Evolutionary conservation across 1,140 invertebrate species (phyloP).

Genomic region (Lysiphlebus fabarum): DNA sequence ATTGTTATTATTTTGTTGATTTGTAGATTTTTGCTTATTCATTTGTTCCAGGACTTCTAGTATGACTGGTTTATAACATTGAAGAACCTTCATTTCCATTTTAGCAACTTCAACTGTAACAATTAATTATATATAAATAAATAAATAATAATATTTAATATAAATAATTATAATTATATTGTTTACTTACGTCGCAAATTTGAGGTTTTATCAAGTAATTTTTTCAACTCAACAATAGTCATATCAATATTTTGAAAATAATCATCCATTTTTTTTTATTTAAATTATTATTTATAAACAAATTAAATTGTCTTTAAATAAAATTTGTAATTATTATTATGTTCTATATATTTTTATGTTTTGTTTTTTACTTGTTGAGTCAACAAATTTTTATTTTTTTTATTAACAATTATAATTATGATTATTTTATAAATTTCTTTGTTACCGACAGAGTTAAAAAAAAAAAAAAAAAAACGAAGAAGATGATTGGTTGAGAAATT

Average conservation of each 20-base stretch:
- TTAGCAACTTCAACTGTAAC: not conserved
- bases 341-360: no score
- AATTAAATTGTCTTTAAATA: not conserved
- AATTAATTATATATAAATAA: not conserved
- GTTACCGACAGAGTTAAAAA: not conserved
- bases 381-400: no score
- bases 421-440: not conserved
- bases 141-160: no score
- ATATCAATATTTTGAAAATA: not conserved
- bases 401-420: no score
- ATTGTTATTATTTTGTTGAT: no score
- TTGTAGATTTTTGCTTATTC: not conserved
- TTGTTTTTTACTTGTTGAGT: no score
- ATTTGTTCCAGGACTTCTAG: not conserved
- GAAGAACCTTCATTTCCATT: not conserved
- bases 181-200: not conserved
- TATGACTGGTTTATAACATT: not conserved
- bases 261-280: not conserved
- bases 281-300: not conserved
- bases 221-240: not conserved
- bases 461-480: no score
- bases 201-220: not conserved
- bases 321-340: not conserved
- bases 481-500: not conserved
- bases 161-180: no score